Percentiles rank a stretch among this genome's conserved stretches.
phyloP scores from a whole-genome alignment of 2,797 vertebrate species.

The Gymnocypris eckloni region DNA sequence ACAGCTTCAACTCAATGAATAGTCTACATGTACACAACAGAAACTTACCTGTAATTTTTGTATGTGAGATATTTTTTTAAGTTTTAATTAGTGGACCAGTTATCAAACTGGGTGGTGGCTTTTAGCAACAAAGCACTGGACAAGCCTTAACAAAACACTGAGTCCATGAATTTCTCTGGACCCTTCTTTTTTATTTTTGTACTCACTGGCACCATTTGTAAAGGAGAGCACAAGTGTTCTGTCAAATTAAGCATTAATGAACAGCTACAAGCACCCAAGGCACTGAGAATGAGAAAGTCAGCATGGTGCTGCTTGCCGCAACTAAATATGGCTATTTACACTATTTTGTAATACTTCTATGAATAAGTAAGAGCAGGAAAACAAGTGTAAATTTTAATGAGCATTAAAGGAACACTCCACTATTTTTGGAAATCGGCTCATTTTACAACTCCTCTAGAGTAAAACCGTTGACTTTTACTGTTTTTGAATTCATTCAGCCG shows the following conservation, averaged over 20 bases:
- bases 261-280: conserved; percentile 48
- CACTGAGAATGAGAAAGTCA: conserved; percentile 17
- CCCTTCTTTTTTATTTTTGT: conserved; percentile 40
- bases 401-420: not conserved
- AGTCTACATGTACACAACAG: not conserved
- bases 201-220: conserved; percentile 31
- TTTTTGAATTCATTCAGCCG: too few species aligned
- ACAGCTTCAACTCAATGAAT: not conserved
- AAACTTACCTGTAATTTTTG: too few species aligned
- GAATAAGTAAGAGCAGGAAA: conserved; percentile 19
- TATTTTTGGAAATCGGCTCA: too few species aligned
- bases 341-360: conserved; percentile 14
- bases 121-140: conserved; percentile 36
- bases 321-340: conserved; percentile 35
- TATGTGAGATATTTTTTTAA: not conserved
- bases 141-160: conserved; percentile 32
- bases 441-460: too few species aligned
- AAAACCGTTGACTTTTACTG: too few species aligned
- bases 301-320: not conserved
- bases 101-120: not conserved
- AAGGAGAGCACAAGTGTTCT: conserved; percentile 59
- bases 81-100: not conserved
- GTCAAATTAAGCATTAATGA: conserved; percentile 59
- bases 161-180: conserved; percentile 5
- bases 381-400: not conserved